Evolutionary conservation across 2,888 invertebrate species (phyloP).

Genomic region (Diarsia rubi): DNA sequence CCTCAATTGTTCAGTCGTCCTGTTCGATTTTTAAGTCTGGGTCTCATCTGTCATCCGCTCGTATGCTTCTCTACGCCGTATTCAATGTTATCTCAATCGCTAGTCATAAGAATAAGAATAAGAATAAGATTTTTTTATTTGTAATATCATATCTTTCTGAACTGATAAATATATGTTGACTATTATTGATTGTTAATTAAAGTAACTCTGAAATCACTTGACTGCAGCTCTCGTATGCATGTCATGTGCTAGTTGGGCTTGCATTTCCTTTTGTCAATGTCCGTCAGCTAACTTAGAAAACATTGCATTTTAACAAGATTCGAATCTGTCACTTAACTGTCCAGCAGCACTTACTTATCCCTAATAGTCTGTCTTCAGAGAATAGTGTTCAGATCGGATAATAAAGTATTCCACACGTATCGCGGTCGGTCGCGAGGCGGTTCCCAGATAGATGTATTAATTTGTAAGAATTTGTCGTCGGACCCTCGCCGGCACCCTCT

Average conservation of each 20-base stretch:
- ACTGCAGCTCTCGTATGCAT: background rate
- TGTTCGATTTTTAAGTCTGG: slow-evolving; percentile 50
- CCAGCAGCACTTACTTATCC: slow-evolving; percentile 70
- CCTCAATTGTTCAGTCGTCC: slow-evolving; percentile 50
- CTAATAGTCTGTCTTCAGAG: slow-evolving; percentile 73
- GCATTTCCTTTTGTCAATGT: background rate
- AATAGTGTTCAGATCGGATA: slow-evolving; percentile 79
- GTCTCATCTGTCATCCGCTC: slow-evolving; percentile 11
- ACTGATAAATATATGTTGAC: background rate
- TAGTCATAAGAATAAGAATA: too few relatives aligned
- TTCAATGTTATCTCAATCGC: slow-evolving; percentile 29
- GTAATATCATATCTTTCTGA: too few relatives aligned
- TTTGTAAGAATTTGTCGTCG: slow-evolving; percentile 91
- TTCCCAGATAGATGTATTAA: slow-evolving; percentile 89
- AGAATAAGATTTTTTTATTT: too few relatives aligned
- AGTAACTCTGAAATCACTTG: background rate
- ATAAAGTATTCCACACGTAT: slow-evolving; percentile 89
- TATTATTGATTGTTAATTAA: background rate
- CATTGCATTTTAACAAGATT: background rate
- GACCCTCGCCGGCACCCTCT: slow-evolving; percentile 77
- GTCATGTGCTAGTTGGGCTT: background rate
- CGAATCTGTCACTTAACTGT: slow-evolving; percentile 51
- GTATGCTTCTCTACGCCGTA: background rate
- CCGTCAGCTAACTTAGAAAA: background rate
- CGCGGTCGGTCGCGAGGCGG: slow-evolving; percentile 81